Percentiles rank a stretch among this genome's conserved stretches.
Evolutionary conservation across 2,888 invertebrate species (phyloP).

Genomic region (Orthosia gothica): DNA sequence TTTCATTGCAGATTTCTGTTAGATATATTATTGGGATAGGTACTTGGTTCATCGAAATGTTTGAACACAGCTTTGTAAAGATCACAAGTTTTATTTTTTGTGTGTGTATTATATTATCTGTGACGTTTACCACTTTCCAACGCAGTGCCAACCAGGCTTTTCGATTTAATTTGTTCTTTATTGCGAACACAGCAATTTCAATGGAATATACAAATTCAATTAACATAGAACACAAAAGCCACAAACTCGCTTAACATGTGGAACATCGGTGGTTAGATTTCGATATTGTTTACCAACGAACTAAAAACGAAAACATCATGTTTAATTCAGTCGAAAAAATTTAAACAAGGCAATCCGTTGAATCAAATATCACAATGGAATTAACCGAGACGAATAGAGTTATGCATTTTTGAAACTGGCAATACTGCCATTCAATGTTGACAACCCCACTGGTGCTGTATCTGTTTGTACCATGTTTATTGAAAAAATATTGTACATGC

Average conservation of each 20-base stretch:
- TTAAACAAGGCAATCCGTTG: slow-evolving; percentile 23
- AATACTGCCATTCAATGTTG: slow-evolving; percentile 4
- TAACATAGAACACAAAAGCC: slow-evolving; percentile 19
- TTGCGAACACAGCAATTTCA: slow-evolving; percentile 1
- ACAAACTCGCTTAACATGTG: slow-evolving; percentile 12
- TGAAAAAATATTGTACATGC: slow-evolving; percentile 23
- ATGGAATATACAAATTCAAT: slow-evolving; percentile 32
- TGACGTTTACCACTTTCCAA: neutral
- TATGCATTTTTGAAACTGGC: slow-evolving; percentile 48
- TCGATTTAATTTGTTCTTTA: slow-evolving; percentile 10
- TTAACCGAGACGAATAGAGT: slow-evolving; percentile 50
- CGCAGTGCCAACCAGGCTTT: neutral
- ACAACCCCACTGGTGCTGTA: neutral
- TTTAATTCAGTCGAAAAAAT: slow-evolving; percentile 22
- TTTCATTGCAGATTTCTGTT: too few species aligned
- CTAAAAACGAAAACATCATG: slow-evolving; percentile 24
- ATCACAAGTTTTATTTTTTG: neutral
- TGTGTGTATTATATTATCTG: too few species aligned
- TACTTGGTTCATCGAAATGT: too few species aligned
- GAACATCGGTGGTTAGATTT: slow-evolving; percentile 4
- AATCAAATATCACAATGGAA: slow-evolving; percentile 59
- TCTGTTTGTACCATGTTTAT: slow-evolving; percentile 20
- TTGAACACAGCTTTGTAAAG: neutral
- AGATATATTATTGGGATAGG: too few species aligned
- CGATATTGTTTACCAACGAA: slow-evolving; percentile 20